Evolutionary conservation across 2,797 vertebrate species (phyloP).

Genomic region (Monodelphis domestica): DNA sequence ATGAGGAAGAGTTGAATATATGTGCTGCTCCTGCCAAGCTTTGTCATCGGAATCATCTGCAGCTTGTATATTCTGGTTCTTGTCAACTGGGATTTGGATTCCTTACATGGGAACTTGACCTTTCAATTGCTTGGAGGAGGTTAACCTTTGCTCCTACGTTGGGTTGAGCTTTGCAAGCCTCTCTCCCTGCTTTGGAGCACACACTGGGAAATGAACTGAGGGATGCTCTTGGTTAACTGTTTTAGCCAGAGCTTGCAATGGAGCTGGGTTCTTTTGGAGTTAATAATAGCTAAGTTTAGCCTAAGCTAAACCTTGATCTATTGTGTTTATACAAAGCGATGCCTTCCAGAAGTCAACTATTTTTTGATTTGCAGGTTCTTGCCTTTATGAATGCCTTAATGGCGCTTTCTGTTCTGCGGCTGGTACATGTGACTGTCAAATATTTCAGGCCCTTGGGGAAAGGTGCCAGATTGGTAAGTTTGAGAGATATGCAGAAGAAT

Average conservation of each 20-base stretch:
- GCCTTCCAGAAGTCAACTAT: conserved; percentile 62
- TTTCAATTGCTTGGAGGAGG: conserved; percentile 82
- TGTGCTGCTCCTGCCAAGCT: conserved; percentile 58
- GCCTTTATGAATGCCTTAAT: conserved; percentile 94
- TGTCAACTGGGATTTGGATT: conserved; percentile 78
- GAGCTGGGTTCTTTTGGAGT: conserved; percentile 64
- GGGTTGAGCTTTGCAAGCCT: conserved; percentile 77
- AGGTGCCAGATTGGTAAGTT: conserved; percentile 98
- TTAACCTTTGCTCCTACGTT: conserved; percentile 82
- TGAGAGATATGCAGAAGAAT: conserved; percentile 49
- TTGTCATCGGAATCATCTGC: conserved; percentile 59
- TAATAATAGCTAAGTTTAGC: conserved; percentile 66
- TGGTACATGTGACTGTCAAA: conserved; percentile 96
- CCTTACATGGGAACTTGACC: conserved; percentile 86
- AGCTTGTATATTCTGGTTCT: conserved; percentile 76
- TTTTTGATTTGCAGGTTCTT: conserved; percentile 88
- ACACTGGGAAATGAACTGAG: conserved; percentile 73
- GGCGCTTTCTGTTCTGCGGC: conserved; percentile 95
- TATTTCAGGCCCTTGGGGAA: conserved; percentile 96
- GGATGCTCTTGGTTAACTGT: conserved; percentile 65
- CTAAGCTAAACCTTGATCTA: conserved; percentile 53
- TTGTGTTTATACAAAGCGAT: conserved; percentile 59
- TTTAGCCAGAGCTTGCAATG: conserved; percentile 49
- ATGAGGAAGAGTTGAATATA: conserved; percentile 49
- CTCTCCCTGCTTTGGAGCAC: conserved; percentile 73